Conservation (phyloP, 2,113 vertebrate species). For the Solenodon paradoxus region DNA sequence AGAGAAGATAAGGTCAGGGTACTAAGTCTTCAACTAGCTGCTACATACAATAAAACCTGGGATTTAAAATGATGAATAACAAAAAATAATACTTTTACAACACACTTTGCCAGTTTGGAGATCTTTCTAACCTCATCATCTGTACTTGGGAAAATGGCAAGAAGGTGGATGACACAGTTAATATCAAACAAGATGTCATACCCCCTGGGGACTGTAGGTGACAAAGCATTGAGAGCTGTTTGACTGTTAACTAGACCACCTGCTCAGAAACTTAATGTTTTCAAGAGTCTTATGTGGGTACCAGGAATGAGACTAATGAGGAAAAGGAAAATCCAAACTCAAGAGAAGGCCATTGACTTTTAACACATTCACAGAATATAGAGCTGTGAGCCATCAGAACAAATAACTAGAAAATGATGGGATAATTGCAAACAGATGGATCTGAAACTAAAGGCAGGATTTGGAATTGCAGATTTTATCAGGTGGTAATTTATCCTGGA, state of each 20-base stretch:
- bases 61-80: neutral
- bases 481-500: constrained; percentile 55
- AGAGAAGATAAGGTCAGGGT: neutral
- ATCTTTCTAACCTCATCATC: neutral
- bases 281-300: neutral
- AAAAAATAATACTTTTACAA: neutral
- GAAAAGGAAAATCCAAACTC: neutral
- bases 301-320: neutral
- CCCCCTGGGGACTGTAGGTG: neutral
- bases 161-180: neutral
- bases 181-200: neutral
- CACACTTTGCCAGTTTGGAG: neutral
- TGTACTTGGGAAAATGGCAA: neutral
- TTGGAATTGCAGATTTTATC: constrained; percentile 50
- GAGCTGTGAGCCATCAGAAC: constrained; percentile 54
- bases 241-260: neutral
- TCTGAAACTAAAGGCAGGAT: constrained; percentile 26
- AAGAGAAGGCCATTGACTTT: neutral
- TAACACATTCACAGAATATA: neutral
- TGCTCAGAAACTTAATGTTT: neutral
- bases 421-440: constrained; percentile 62
- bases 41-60: neutral
- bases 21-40: neutral
- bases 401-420: constrained; percentile 57
- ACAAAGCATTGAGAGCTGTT: neutral